phyloP scores from a whole-genome alignment of 2,113 vertebrate genomes.

The Hypanus sabinus region DNA sequence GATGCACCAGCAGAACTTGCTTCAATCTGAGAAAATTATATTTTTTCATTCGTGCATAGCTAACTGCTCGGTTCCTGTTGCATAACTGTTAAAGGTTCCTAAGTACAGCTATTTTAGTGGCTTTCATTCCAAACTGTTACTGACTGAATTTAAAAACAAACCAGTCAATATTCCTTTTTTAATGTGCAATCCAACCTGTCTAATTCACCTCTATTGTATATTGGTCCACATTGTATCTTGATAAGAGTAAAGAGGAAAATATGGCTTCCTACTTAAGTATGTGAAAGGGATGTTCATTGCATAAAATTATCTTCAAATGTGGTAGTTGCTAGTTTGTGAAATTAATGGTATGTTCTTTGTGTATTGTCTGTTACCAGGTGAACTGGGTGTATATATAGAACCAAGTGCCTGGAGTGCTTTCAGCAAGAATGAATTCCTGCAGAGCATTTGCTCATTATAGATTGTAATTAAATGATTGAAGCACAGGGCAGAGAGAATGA shows the following conservation, averaged over 20 bases:
- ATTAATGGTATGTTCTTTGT: background rate
- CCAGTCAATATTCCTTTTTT: background rate
- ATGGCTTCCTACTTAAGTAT: background rate
- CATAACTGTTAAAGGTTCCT: background rate
- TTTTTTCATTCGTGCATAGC: background rate
- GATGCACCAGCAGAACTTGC: background rate
- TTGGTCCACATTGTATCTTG: background rate
- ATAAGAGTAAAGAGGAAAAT: background rate
- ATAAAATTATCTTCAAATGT: background rate
- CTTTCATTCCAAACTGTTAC: background rate
- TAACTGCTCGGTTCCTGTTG: background rate
- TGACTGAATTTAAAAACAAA: background rate
- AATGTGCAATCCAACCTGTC: background rate
- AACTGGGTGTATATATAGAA: background rate
- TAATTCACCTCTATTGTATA: background rate
- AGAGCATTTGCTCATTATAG: constrained; percentile 32
- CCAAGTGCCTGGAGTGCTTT: background rate
- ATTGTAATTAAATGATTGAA: constrained; percentile 27
- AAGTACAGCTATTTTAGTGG: background rate
- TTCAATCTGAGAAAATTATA: background rate
- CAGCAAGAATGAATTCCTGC: constrained; percentile 27
- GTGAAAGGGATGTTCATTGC: background rate
- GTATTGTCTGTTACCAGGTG: background rate
- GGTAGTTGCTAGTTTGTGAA: background rate
- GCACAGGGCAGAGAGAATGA: constrained; percentile 11